Percentiles rank a stretch among this genome's conserved stretches.
Conservation (phyloP, 2,797 vertebrate genomes). For the Oreochromis mossambicus region DNA sequence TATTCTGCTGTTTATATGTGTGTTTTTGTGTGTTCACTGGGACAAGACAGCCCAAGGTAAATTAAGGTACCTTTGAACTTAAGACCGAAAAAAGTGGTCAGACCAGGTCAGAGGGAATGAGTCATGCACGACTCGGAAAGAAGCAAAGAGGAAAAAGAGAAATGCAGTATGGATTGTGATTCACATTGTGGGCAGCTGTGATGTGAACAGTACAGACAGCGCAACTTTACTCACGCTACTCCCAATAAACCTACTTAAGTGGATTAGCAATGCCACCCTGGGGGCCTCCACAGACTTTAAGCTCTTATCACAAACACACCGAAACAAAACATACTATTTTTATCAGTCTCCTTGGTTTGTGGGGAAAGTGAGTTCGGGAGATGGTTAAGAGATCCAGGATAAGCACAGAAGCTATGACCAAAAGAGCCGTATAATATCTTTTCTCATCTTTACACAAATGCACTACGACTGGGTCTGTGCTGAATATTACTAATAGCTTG, state of each 20-base stretch:
- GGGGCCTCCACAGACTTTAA: constrained; percentile 56
- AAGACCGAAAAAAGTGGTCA: constrained; percentile 28
- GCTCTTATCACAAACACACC: constrained; percentile 68
- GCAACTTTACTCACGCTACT: constrained; percentile 59
- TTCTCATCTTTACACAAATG: constrained; percentile 1
- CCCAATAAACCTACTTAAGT: constrained; percentile 70
- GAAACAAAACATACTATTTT: constrained; percentile 66
- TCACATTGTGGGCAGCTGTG: constrained; percentile 60
- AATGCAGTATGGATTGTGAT: constrained; percentile 50
- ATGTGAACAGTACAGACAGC: constrained; percentile 67
- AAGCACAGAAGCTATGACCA: neutral
- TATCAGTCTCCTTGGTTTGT: constrained; percentile 34
- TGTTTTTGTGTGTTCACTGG: neutral
- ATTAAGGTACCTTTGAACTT: constrained; percentile 46
- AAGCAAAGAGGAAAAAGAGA: constrained; percentile 13
- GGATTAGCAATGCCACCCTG: constrained; percentile 68
- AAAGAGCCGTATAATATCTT: constrained; percentile 3
- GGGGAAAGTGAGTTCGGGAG: constrained; percentile 15
- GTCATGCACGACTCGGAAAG: constrained; percentile 8
- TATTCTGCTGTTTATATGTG: neutral
- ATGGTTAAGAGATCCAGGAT: constrained; percentile 31
- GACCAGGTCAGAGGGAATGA: constrained; percentile 46
- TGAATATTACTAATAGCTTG: constrained; percentile 5
- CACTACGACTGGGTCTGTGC: neutral
- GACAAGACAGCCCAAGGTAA: constrained; percentile 25